These are phyloP conservation scores for Trichoplax adhaerens DNA, from an alignment of 37 sponge, comb jelly and placozoan genomes.

Conservation along the genomic window DNA sequence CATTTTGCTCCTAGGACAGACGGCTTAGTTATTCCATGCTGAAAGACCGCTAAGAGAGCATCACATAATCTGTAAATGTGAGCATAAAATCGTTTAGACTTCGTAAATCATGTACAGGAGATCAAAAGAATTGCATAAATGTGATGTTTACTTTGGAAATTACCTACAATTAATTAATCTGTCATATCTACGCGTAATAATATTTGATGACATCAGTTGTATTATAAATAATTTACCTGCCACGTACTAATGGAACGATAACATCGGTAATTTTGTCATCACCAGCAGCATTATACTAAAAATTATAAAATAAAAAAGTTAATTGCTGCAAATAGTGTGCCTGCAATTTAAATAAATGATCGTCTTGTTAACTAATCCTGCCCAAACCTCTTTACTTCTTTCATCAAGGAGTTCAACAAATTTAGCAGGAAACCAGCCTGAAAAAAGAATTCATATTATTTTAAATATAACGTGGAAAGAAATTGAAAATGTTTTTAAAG, in stretches of 20 bases:
- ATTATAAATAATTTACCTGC: background rate
- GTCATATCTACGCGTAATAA: no score
- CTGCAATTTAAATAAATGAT: constrained; percentile 9
- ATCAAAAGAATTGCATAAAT: no score
- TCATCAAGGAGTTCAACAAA: constrained; percentile 31
- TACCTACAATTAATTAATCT: no score
- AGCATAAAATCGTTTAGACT: no score
- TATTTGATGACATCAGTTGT: no score
- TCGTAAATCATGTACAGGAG: no score
- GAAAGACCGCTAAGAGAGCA: constrained; percentile 16
- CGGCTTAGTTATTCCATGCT: constrained; percentile 20
- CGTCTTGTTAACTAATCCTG: constrained; percentile 3
- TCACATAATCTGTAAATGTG: constrained; percentile 1
- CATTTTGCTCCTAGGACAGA: constrained; percentile 11
- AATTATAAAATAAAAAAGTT: background rate
- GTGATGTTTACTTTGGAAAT: no score
- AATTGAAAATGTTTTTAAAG: no score
- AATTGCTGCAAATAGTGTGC: background rate
- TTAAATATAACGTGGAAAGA: background rate
- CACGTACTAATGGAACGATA: background rate
- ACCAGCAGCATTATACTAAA: background rate
- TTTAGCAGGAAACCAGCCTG: constrained; percentile 31
- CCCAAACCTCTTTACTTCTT: constrained; percentile 7
- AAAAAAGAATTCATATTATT: background rate
- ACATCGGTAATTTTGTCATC: background rate